These are phyloP conservation scores for Caenorhabditis virilis DNA, from an alignment of 2,888 invertebrate genomes.

Conservation along the genomic window DNA sequence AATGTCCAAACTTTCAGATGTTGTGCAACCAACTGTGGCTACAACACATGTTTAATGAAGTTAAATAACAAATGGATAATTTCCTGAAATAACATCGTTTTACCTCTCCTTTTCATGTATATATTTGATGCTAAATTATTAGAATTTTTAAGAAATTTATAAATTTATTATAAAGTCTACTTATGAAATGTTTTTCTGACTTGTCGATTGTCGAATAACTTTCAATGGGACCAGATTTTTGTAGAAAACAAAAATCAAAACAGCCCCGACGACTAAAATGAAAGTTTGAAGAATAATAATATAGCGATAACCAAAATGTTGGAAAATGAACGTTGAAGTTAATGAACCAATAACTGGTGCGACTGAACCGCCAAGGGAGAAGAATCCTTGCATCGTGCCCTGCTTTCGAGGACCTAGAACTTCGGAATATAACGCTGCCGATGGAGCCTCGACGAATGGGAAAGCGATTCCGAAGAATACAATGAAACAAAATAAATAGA, in stretches of 20 bases:
- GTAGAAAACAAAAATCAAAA: conserved; percentile 19
- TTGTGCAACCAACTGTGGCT: conserved; percentile 49
- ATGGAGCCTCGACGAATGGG: conserved; percentile 44
- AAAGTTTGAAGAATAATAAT: conserved; percentile 18
- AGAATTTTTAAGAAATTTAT: not conserved
- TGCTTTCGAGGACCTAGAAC: conserved; percentile 46
- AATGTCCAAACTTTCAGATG: conserved; percentile 48
- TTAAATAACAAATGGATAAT: conserved; percentile 50
- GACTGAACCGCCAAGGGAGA: conserved; percentile 26
- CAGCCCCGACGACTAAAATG: conserved; percentile 14
- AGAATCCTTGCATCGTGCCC: conserved; percentile 41
- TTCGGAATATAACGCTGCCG: conserved; percentile 42
- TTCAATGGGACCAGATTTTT: conserved; percentile 26
- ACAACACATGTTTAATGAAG: conserved; percentile 48
- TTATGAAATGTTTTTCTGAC: not conserved
- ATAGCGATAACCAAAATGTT: conserved; percentile 29
- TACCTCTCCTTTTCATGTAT: not conserved
- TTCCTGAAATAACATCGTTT: conserved; percentile 20
- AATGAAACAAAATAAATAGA: conserved; percentile 43
- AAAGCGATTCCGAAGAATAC: conserved; percentile 47
- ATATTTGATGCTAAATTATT: not conserved
- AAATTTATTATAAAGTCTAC: not conserved
- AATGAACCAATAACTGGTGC: conserved; percentile 35
- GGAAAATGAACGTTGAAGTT: conserved; percentile 30
- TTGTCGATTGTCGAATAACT: conserved; percentile 8